Evolutionary conservation across 37 sponge, comb jelly and placozoan genomes (phyloP).

Genomic region (Lycopodina hypogea): DNA sequence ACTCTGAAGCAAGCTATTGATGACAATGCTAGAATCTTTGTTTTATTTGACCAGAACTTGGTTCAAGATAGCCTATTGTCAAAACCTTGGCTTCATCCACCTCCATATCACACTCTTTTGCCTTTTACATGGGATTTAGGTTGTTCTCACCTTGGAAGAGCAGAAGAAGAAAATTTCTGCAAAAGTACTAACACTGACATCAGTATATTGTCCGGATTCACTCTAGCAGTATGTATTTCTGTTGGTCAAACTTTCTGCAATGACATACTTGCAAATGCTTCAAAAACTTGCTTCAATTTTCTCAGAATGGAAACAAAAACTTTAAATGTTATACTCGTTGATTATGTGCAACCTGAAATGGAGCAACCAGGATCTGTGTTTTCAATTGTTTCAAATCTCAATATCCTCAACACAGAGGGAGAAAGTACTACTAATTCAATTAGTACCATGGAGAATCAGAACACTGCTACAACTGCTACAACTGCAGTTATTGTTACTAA

Average conservation of each 20-base stretch:
- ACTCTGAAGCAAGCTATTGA: slow-evolving; percentile 32
- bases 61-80: neutral
- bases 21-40: slow-evolving; percentile 16
- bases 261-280: neutral
- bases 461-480: neutral
- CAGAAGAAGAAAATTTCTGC: neutral
- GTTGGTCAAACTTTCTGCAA: slow-evolving; percentile 6
- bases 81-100: neutral
- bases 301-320: neutral
- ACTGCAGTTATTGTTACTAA: neutral
- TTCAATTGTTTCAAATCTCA: neutral
- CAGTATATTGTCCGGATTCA: neutral
- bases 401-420: neutral
- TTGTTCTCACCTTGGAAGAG: neutral
- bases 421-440: neutral
- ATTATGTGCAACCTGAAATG: slow-evolving; percentile 4
- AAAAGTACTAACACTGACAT: neutral
- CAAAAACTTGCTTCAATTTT: neutral
- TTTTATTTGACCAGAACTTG: slow-evolving; percentile 10
- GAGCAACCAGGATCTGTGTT: neutral
- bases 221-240: neutral
- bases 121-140: too few species aligned
- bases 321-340: slow-evolving; percentile 15
- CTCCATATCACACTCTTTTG: neutral
- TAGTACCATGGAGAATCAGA: neutral